Evolutionary conservation across 1,140 invertebrate species (phyloP).

Genomic region (Drosophila oshimai): DNA sequence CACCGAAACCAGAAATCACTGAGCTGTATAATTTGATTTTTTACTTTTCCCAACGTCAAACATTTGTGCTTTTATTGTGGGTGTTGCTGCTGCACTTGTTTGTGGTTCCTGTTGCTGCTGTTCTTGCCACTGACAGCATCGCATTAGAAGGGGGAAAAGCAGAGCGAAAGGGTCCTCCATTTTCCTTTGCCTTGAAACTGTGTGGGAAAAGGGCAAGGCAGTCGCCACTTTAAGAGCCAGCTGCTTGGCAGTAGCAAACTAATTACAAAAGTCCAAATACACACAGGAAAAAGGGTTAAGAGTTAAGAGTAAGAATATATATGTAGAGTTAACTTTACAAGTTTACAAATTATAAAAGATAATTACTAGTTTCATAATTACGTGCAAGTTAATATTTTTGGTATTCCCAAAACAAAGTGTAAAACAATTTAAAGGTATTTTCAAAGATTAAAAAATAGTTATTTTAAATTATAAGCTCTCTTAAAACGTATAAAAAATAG

Average conservation of each 20-base stretch:
- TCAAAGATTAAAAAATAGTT: too few species aligned
- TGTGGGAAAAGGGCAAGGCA: conserved; percentile 10
- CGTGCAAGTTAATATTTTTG: too few species aligned
- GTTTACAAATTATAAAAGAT: too few species aligned
- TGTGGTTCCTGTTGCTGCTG: conserved; percentile 12
- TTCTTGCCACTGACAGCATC: too few species aligned
- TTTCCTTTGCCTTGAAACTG: neutral
- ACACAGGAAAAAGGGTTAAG: neutral
- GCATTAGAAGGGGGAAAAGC: conserved; percentile 8
- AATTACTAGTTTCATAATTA: too few species aligned
- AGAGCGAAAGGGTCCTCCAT: neutral
- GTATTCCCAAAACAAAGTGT: too few species aligned
- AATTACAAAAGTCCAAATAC: conserved; percentile 53
- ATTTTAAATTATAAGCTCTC: too few species aligned
- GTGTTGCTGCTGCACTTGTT: conserved; percentile 11
- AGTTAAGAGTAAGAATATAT: too few species aligned
- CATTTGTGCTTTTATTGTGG: conserved; percentile 35
- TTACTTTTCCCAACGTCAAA: conserved; percentile 31
- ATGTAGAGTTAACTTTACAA: too few species aligned
- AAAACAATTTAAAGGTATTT: too few species aligned
- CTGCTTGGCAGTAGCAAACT: conserved; percentile 33
- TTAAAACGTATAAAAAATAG: neutral
- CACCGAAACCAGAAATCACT: conserved; percentile 69
- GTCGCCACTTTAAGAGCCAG: conserved; percentile 24
- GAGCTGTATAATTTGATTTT: conserved; percentile 76